Base-by-base conservation (phyloP, 2,113 vertebrate genomes). In the Ophthalmolycus amberensis region DNA sequence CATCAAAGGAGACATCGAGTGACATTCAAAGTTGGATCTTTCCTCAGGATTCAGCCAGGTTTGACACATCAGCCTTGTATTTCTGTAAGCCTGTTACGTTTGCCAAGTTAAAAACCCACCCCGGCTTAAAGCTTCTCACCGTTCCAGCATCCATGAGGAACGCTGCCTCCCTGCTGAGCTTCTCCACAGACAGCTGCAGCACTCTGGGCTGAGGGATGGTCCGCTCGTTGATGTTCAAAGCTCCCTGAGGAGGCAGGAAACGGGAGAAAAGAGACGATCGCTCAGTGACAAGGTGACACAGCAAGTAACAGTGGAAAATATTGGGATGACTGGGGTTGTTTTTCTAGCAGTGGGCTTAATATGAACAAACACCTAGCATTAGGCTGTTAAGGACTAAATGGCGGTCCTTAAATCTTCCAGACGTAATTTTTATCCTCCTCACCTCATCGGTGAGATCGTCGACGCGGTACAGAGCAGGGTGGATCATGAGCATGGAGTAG, bases 121-220 rank as follows among this genome's bases (percentile, higher is more conserved):
- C 20, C 2, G 20, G 34, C 7, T 16, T 32, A 27, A 69, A 50
- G 37, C 2, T 56, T 94, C 95, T 81, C 91, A 99, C 98, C 79
- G 92, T 96, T 92, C 98, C 97, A 74, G 96, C 94, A 72, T 99
- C 98, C 97, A 99, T 96, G 60, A 99, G 97, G 88, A 97, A 99
- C 69, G 97, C 97, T 50, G 95, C 98, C 15, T 99, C 98, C 82
- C 96, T 94, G 84, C 92, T 96, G 89, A 99, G 87, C 86, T 98
- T 99, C 93, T 99, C 98, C 89, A 97, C 97, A 0, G 98, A 97
- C 22, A 99, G 95, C 94, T 99, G 98, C 78, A 97, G 96, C 86
- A 97, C 67, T 77, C 95, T 90, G 29, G 98, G 97, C 91, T 99
- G 98, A 92, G 98, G 97, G 94, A 99, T 94, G 74, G 96, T 97